Percentiles rank a stretch among this genome's conserved stretches.
Conservation (phyloP, 2,888 invertebrate species). For the Noctua comes region DNA sequence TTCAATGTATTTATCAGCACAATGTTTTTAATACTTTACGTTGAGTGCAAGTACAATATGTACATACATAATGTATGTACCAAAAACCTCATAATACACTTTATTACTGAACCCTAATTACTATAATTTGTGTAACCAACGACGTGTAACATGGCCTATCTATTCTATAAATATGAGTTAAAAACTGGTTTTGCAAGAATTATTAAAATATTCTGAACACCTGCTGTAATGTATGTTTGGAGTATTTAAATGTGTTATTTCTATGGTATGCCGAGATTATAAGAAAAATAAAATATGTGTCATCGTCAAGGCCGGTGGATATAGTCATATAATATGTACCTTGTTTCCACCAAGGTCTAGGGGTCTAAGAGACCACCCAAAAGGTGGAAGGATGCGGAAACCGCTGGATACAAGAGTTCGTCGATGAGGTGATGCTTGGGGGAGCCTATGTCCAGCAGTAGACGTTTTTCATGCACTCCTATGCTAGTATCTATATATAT, state of each 20-base stretch:
- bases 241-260: slow-evolving; percentile 25
- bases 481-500: too few species aligned
- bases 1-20: too few species aligned
- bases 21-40: too few species aligned
- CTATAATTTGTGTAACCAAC: slow-evolving; percentile 14
- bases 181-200: slow-evolving; percentile 42
- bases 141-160: slow-evolving; percentile 12
- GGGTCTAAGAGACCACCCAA: neutral
- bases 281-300: slow-evolving; percentile 23
- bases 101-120: slow-evolving; percentile 15
- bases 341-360: neutral
- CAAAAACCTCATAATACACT: too few species aligned
- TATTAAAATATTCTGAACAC: slow-evolving; percentile 40
- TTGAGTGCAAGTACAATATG: too few species aligned
- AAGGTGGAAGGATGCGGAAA: neutral
- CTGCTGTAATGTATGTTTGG: slow-evolving; percentile 36
- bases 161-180: slow-evolving; percentile 27
- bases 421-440: neutral
- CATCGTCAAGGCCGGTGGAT: neutral
- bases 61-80: too few species aligned
- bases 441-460: neutral
- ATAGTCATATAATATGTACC: neutral
- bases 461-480: neutral
- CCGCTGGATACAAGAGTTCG: neutral
- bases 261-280: slow-evolving; percentile 11